phyloP scores from a whole-genome alignment of 2,113 vertebrate genomes.

The Strix aluco region DNA sequence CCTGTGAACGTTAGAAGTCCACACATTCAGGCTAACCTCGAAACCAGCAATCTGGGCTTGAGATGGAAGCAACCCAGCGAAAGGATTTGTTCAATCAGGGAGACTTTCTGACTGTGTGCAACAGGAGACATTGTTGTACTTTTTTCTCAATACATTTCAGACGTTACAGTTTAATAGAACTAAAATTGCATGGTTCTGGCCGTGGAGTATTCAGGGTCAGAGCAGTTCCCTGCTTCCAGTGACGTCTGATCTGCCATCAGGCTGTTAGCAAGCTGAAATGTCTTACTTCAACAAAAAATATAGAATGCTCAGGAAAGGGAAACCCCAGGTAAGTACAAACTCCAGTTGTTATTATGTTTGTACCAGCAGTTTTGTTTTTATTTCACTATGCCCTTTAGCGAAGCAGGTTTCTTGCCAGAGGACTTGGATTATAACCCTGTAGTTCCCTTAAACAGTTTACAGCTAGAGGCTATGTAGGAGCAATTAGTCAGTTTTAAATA shows the following conservation, averaged over 20 bases:
- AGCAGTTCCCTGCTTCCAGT: slow-evolving; percentile 26
- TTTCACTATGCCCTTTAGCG: not conserved
- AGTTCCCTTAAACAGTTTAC: slow-evolving; percentile 3
- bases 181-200: not conserved
- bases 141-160: not conserved
- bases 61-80: not conserved
- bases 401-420: slow-evolving; percentile 12
- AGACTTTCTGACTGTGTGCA: not conserved
- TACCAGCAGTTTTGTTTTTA: not conserved
- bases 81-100: not conserved
- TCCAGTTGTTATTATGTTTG: not conserved
- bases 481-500: slow-evolving; percentile 52
- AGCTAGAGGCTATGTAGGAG: slow-evolving; percentile 35
- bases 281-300: not conserved
- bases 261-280: slow-evolving; percentile 32
- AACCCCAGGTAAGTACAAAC: not conserved
- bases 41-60: not conserved
- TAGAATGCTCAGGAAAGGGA: not conserved
- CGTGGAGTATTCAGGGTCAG: not conserved
- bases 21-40: not conserved
- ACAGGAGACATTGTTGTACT: not conserved
- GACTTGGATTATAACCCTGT: not conserved
- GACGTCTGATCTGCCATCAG: not conserved
- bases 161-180: not conserved
- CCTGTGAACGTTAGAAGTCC: not conserved